Percentiles rank a stretch among this genome's conserved stretches.
These are phyloP conservation scores for Agrotis segetum DNA, from an alignment of 2,888 invertebrate species.

Conservation along the genomic window DNA sequence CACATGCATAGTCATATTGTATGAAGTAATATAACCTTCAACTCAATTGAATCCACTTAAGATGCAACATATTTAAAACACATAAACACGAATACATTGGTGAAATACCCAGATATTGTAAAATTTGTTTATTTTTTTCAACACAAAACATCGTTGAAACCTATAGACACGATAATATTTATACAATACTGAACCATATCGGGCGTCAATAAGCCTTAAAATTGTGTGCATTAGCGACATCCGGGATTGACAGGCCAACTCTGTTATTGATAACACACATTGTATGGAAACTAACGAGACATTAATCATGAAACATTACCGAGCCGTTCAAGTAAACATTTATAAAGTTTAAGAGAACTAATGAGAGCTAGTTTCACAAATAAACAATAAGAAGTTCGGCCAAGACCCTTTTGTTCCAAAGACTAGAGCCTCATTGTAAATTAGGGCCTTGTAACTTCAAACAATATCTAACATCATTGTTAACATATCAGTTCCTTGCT, in stretches of 20 bases:
- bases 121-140: conserved; percentile 45
- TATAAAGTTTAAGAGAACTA: not conserved
- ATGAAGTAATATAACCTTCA: conserved; percentile 49
- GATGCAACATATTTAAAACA: conserved; percentile 16
- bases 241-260: conserved; percentile 57
- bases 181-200: conserved; percentile 41
- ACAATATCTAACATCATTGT: conserved; percentile 35
- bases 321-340: conserved; percentile 26
- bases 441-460: conserved; percentile 33
- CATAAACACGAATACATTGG: conserved; percentile 15
- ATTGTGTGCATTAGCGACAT: conserved; percentile 48
- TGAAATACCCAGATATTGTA: conserved; percentile 34
- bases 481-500: conserved; percentile 23
- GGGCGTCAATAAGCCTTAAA: conserved; percentile 29
- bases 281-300: conserved; percentile 42
- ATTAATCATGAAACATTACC: conserved; percentile 29
- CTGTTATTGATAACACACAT: conserved; percentile 53
- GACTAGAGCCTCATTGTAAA: not conserved
- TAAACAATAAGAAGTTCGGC: conserved; percentile 12
- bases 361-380: conserved; percentile 12
- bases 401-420: conserved; percentile 25
- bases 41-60: conserved; percentile 47
- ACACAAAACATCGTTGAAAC: conserved; percentile 32
- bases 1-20: conserved; percentile 18
- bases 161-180: conserved; percentile 1